Evolutionary conservation across 35 echinoderm and acorn worm genomes (phyloP), one percentile per base, ranked within the genome.

Genomic region (Heliocidaris erythrogramma): DNA sequence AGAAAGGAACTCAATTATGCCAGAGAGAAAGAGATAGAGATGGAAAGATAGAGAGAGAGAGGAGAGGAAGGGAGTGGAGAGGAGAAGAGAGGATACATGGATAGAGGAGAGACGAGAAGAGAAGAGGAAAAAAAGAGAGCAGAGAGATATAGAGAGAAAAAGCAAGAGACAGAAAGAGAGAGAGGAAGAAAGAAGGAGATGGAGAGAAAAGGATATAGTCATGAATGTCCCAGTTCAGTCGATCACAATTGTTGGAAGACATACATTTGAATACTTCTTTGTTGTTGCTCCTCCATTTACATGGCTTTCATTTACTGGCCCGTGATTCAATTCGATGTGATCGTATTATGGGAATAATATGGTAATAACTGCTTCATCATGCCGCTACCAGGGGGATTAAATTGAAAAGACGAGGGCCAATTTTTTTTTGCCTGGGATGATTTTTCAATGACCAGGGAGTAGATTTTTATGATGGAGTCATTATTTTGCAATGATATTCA

Each of bases 401-500:
- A 78, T 78, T 78, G 65, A 78, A 27, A n/a, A 78, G 21, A 78
- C 65, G 65, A 78, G 65, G 65, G 65, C 65, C 65, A 78, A 78
- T 78, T 78, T 78, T 78, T 78, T 78, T 78, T 11, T 18, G 21
- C 35, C 35, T n/a, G 65, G 27, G 65, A 78, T 78, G 65, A 78
- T 78, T n/a, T 78, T 78, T 78, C 18, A 78, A 78, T 78, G 65
- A 78, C 65, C 65, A n/a, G 65, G 27, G 65, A 78, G 65, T 29
- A 9, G 21, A n/a, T 78, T 78, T 78, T 78, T 78, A 18, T 78
- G 65, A 78, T 78, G 65, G 21, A 78, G 21, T 78, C 65, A 78
- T 78, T 78, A 78, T 78, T 78, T 78, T 17, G 65, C 65, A 78
- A 78, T 78, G 65, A 78, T 78, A 27, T 78, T 78, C 65, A 78